Percentiles rank a stretch among this genome's conserved stretches.
phyloP scores from a whole-genome alignment of 2,113 vertebrate genomes.

The Poeciliopsis prolifica region DNA sequence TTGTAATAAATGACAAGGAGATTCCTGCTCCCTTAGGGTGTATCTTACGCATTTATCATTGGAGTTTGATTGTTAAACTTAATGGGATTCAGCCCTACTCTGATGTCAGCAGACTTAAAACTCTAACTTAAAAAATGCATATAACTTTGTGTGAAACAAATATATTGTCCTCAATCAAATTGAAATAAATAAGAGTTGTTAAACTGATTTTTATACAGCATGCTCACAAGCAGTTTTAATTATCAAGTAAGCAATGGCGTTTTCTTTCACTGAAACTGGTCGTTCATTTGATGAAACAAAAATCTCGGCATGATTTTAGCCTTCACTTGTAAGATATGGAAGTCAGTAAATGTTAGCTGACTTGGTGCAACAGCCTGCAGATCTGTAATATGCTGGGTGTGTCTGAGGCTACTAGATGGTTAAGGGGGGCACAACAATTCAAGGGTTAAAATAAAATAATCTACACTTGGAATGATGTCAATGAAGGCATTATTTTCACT shows the following conservation, averaged over 20 bases:
- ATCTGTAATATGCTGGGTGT: fast-evolving
- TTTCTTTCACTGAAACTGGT: background rate
- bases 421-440: background rate
- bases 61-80: no score
- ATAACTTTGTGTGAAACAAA: background rate
- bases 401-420: background rate
- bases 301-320: background rate
- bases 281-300: background rate
- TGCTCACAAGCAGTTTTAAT: background rate
- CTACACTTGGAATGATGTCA: slow-evolving; percentile 29
- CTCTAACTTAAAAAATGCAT: background rate
- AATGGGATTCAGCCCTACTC: background rate
- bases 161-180: background rate
- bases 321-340: background rate
- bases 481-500: slow-evolving; percentile 11
- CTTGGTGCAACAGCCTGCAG: slow-evolving; percentile 50
- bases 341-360: background rate
- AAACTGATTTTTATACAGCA: background rate
- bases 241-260: background rate
- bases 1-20: background rate
- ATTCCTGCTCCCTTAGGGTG: background rate
- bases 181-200: background rate
- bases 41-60: background rate
- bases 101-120: background rate
- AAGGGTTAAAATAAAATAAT: slow-evolving; percentile 1